Base-by-base conservation (phyloP, 2,797 vertebrate species). In the Rhodeus uyekii region DNA sequence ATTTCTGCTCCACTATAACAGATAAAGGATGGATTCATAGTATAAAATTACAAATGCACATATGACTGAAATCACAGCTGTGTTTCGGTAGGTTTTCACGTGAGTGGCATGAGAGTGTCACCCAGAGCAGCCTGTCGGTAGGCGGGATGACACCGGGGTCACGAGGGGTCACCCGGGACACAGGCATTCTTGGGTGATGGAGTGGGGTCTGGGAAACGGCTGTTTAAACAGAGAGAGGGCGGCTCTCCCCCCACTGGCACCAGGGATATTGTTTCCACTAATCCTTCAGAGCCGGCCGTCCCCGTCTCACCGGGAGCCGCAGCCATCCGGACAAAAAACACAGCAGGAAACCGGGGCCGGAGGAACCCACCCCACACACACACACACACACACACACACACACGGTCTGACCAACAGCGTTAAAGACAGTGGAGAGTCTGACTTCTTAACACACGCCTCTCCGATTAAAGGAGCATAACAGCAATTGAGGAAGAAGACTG, bases 231-330 rank as follows among this genome's bases (percentile, higher is more conserved):
- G 89, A 86, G 90, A 84, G 87, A 90, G 88, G 89, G 83, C 87
- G 84, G 90, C 90, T 91, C 36, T 76, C 61, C 83, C 92, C 90
- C 90, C 84, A 81, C 91, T 93, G 91, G 93, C 93, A 94, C 92
- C 93, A 91, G 86, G n/a, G 2, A 86, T 91, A 91, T 94, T 94
- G 92, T 93, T 90, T 76, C 32, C 6, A 67, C 83, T 94, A 95
- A 94, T 94, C 93, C 90, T 82, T 79, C 87, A 90, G 89, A 92
- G 88, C 86, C 87, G 88, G 78, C 65, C 42, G 61, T 71, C 79
- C 32, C 60, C 7, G 34, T 58, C 69, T 69, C 86, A 91, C 92
- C 87, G 80, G 84, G 85, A 86, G 84, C 78, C 85, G 88, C 78
- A 85, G 89, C 87, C 76, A 44, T 73, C 34, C 27, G 55, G 87